Evolutionary conservation across 2,888 invertebrate species (phyloP), one percentile per base, ranked within the genome.

Genomic region (Barypeithes pellucidus): DNA sequence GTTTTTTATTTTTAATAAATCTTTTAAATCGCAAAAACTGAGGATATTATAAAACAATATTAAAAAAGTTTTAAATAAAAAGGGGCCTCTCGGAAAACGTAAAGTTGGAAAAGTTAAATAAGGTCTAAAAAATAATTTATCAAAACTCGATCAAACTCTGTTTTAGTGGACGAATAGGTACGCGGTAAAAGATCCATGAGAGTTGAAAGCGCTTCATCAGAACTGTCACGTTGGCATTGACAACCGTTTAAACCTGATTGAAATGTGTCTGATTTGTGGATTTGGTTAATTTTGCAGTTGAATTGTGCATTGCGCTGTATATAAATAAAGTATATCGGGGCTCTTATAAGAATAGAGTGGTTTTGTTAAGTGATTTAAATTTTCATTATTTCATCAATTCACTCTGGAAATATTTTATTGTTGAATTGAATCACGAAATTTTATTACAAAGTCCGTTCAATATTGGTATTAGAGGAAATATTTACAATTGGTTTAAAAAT

Each of bases 51-150:
- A 29, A 29, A 29, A 29, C 9, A 29, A 29, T 39, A 39, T 39
- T 39, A 39, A 39, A 39, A 39, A 39, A 39, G 39, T 39, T 39
- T 39, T 39, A 39, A 36, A 36, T 39, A 39, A n/a, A 39, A 39
- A 29, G 29, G 7, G 9, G 29, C 29, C 5, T 5, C 3, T 39
- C 39, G 12, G 12, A 29, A 29, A 39, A 39, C 12, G 12, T 39
- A 39, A 39, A 39, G n/a, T 8, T 39, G n/a, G 12, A n/a, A 39
- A 39, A 39, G 39, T 39, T 39, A 39, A 39, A 39, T 39, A 39
- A 39, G 1, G 11, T 39, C n/a, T 39, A n/a, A 39, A 39, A 39
- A 39, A 39, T n/a, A 39, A 39, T 39, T 39, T 39, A 39, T 39
- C 39, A 39, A 12, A 39, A 39, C 2, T n/a, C 39, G n/a, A n/a